Evolutionary conservation across 2,797 vertebrate species (phyloP).

Genomic region (Sebastes minor): DNA sequence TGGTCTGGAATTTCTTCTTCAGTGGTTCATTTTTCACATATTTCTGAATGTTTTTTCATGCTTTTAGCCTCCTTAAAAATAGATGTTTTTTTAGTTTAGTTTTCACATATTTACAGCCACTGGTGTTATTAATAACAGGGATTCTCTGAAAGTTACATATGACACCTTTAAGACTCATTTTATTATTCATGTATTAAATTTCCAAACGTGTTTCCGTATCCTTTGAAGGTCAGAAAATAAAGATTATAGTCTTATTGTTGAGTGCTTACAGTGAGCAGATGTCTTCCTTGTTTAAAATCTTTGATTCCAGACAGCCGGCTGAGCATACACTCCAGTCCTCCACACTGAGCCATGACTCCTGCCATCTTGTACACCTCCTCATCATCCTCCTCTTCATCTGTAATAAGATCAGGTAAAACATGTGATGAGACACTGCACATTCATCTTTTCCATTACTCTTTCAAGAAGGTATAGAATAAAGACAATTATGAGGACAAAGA

Average conservation of each 20-base stretch:
- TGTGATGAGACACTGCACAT: not conserved
- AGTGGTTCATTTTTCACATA: too few relatives aligned
- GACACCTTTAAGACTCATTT: not conserved
- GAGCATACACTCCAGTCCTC: constrained; percentile 97
- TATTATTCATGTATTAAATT: not conserved
- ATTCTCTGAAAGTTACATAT: too few relatives aligned
- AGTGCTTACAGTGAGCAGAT: constrained; percentile 92
- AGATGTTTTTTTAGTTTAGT: too few relatives aligned
- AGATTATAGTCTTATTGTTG: rapidly evolving
- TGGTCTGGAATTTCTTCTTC: not conserved
- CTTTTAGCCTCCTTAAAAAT: too few relatives aligned
- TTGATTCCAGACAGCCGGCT: constrained; percentile 95
- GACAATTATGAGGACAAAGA: not conserved
- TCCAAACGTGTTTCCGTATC: not conserved
- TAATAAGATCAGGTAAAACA: not conserved
- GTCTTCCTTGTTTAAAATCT: constrained; percentile 98
- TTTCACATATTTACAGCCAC: too few relatives aligned
- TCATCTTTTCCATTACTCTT: not conserved
- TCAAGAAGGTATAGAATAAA: not conserved
- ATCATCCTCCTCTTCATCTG: constrained; percentile 98
- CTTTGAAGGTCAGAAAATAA: not conserved
- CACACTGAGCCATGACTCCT: constrained; percentile 97
- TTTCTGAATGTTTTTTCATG: too few relatives aligned
- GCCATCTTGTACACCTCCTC: constrained; percentile 99
- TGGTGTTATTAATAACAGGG: too few relatives aligned